Base-by-base conservation (phyloP, 2,888 invertebrate genomes). In the Pilophorus perplexus region DNA sequence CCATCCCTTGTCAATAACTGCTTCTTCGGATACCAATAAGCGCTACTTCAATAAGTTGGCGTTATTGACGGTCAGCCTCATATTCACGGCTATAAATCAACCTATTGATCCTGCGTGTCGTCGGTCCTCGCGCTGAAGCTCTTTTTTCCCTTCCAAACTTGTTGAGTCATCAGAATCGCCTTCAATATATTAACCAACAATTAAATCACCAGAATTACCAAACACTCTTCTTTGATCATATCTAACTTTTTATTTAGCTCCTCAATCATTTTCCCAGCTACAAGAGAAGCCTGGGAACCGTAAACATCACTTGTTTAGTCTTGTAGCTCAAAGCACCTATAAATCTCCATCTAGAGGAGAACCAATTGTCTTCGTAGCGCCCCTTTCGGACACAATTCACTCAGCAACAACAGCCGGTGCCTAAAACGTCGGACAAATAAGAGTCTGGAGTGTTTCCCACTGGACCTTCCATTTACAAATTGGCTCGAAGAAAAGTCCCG, bases 381-480 rank as follows among this genome's bases (percentile, higher is more conserved):
- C 28, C 28, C 52, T 28, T 28, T 8, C 16, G 14, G 28, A 25
- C 28, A 52, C 28, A 52, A 52, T 28, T 52, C 52, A 52, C 52
- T 25, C 28, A 10, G 52, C 28, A 52, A 52, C 52, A 28, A 16
- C 23, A 52, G 18, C 52, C 52, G 18, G 28, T 52, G n/a, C n/a
- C n/a, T n/a, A n/a, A n/a, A n/a, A n/a, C n/a, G n/a, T n/a, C n/a
- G n/a, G n/a, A n/a, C n/a, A n/a, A n/a, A n/a, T n/a, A n/a, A 25
- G 52, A 18, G 16, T 52, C 52, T 52, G 52, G 52, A n/a, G 46
- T 28, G 52, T 52, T 52, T 52, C 52, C 52, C 52, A 52, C 52
- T 16, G 52, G 52, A 52, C 59, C 20, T 59, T 59, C 59, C 59
- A 59, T 59, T 59, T 59, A 59, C 59, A 59, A 59, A 59, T 59